phyloP scores from a whole-genome alignment of 2,888 invertebrate genomes.

The Craniophora ligustri region DNA sequence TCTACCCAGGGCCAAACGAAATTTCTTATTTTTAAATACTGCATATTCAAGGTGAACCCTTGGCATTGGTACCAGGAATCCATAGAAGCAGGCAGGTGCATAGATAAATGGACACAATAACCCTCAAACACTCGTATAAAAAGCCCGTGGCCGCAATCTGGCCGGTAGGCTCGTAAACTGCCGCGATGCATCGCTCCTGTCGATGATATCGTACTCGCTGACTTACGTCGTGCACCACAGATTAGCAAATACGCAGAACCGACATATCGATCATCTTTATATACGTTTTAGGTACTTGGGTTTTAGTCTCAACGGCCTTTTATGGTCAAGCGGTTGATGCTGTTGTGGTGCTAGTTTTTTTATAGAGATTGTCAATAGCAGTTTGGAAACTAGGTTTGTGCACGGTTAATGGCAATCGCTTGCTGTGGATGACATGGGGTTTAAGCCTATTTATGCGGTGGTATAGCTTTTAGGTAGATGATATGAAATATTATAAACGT shows the following conservation, averaged over 20 bases:
- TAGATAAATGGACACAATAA: slow-evolving; percentile 32
- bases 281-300: slow-evolving; percentile 1
- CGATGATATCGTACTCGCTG: slow-evolving; percentile 72
- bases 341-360: too few species aligned
- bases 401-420: too few species aligned
- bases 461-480: too few species aligned
- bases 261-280: slow-evolving; percentile 39
- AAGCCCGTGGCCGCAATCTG: slow-evolving; percentile 47
- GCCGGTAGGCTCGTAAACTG: slow-evolving; percentile 71
- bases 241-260: slow-evolving; percentile 41
- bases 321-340: too few species aligned
- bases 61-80: slow-evolving; percentile 38
- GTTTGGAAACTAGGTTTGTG: too few species aligned
- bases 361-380: too few species aligned
- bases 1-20: too few species aligned
- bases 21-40: too few species aligned
- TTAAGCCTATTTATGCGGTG: too few species aligned
- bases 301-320: too few species aligned
- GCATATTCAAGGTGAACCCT: slow-evolving; percentile 8
- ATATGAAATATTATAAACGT: too few species aligned
- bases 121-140: slow-evolving; percentile 42
- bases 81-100: slow-evolving; percentile 39
- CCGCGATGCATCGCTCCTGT: slow-evolving; percentile 77
- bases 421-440: too few species aligned
- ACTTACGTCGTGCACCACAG: slow-evolving; percentile 67